Percentiles rank a stretch among this genome's conserved stretches.
Conservation (phyloP, 2,888 invertebrate genomes). For the Hydriomena furcata region DNA sequence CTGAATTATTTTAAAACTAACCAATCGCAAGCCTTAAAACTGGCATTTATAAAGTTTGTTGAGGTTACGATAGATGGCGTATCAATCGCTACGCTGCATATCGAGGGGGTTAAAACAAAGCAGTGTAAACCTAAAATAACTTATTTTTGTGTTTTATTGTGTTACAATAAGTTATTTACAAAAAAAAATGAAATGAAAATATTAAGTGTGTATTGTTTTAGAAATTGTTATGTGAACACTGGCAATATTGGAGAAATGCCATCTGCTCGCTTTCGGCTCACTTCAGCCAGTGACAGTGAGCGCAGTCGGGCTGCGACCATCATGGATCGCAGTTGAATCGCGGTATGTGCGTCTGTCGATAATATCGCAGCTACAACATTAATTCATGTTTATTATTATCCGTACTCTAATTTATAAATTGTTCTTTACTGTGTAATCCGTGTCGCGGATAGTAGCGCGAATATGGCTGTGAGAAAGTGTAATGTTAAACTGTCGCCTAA, state of each 20-base stretch:
- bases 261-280: conserved; percentile 51
- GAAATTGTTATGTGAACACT: conserved; percentile 1
- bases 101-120: neutral
- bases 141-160: neutral
- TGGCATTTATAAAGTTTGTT: neutral
- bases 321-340: conserved; percentile 75
- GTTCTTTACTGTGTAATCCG: conserved; percentile 49
- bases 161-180: neutral
- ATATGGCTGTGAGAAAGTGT: conserved; percentile 80
- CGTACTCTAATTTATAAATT: conserved; percentile 59
- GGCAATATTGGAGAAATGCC: conserved; percentile 27
- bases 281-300: conserved; percentile 45
- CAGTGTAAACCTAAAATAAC: conserved; percentile 5
- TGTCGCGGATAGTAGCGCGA: conserved; percentile 47
- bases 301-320: conserved; percentile 72
- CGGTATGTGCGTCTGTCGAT: conserved; percentile 52
- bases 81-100: neutral
- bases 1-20: neutral
- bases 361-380: conserved; percentile 45
- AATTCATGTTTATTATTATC: conserved; percentile 29
- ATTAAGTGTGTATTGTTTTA: neutral
- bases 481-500: conserved; percentile 76
- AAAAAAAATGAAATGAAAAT: too few relatives aligned
- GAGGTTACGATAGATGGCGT: conserved; percentile 17
- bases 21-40: conserved; percentile 12